Evolutionary conservation across 1,140 invertebrate species (phyloP).

Genomic region (Nebria ingens): DNA sequence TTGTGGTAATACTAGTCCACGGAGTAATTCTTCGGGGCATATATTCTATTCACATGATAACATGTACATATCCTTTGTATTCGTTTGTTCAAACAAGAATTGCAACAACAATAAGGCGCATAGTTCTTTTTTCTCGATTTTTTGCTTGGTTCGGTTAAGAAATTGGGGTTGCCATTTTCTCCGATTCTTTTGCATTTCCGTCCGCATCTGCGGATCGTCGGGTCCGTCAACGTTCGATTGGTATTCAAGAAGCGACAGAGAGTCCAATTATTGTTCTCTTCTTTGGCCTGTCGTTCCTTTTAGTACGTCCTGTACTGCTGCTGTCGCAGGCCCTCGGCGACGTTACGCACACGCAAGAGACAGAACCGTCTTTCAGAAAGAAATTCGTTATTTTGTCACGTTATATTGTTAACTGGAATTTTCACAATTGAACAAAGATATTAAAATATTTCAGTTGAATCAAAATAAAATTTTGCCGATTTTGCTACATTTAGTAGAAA

Average conservation of each 20-base stretch:
- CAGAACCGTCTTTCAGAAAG: too few relatives aligned
- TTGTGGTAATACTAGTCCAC: too few relatives aligned
- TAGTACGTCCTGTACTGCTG: neutral
- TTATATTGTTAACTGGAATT: too few relatives aligned
- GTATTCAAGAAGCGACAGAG: constrained; percentile 6
- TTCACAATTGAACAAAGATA: too few relatives aligned
- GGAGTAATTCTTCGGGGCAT: too few relatives aligned
- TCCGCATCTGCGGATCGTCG: neutral
- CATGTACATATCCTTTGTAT: neutral
- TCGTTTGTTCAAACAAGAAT: neutral
- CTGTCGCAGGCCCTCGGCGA: neutral
- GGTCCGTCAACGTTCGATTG: neutral
- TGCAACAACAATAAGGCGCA: neutral
- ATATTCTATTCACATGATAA: too few relatives aligned
- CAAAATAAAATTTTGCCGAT: too few relatives aligned
- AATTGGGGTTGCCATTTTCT: neutral
- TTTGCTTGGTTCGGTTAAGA: neutral
- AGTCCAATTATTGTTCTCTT: constrained; percentile 8
- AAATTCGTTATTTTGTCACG: too few relatives aligned
- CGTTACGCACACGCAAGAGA: neutral
- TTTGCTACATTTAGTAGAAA: too few relatives aligned
- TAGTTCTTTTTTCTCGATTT: neutral
- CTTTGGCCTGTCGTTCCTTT: neutral
- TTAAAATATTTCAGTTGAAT: too few relatives aligned
- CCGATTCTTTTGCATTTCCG: constrained; percentile 3